Conservation (phyloP, 1,140 invertebrate genomes). For the Mercenaria mercenaria region DNA sequence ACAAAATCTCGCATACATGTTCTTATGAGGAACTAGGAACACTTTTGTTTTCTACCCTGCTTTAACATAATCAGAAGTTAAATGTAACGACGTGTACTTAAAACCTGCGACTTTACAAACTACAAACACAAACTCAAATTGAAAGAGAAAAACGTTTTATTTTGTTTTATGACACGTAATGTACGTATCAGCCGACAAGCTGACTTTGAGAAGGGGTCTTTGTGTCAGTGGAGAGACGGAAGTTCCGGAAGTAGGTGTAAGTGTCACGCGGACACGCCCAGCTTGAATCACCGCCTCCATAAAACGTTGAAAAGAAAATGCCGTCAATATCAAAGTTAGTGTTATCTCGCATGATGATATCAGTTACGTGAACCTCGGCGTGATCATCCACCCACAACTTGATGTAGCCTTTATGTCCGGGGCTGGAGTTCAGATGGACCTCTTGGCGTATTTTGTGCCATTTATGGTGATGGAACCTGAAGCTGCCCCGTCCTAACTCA, state of each 20-base stretch:
- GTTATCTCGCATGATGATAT: slow-evolving; percentile 60
- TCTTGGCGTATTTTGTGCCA: slow-evolving; percentile 74
- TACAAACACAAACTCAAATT: no score
- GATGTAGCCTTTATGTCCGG: slow-evolving; percentile 64
- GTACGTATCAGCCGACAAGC: not conserved
- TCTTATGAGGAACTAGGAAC: no score
- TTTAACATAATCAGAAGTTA: no score
- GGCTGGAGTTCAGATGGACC: slow-evolving; percentile 69
- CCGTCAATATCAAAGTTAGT: slow-evolving; percentile 70
- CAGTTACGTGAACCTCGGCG: slow-evolving; percentile 31
- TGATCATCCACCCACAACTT: slow-evolving; percentile 68
- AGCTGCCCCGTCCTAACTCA: slow-evolving; percentile 45
- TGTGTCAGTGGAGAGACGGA: slow-evolving; percentile 45
- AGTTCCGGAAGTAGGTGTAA: slow-evolving; percentile 74
- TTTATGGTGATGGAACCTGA: slow-evolving; percentile 58
- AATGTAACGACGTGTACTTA: no score
- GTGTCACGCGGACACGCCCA: slow-evolving; percentile 75
- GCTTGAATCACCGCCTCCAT: slow-evolving; percentile 70
- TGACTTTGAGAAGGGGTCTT: not conserved
- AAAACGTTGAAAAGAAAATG: slow-evolving; percentile 81
- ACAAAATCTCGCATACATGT: no score
- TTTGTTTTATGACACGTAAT: not conserved
- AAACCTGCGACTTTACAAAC: no score
- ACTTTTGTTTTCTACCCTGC: no score
- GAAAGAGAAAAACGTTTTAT: no score